Conservation (phyloP, 2,888 invertebrate species). For the Mesopsocus fuscifrons region DNA sequence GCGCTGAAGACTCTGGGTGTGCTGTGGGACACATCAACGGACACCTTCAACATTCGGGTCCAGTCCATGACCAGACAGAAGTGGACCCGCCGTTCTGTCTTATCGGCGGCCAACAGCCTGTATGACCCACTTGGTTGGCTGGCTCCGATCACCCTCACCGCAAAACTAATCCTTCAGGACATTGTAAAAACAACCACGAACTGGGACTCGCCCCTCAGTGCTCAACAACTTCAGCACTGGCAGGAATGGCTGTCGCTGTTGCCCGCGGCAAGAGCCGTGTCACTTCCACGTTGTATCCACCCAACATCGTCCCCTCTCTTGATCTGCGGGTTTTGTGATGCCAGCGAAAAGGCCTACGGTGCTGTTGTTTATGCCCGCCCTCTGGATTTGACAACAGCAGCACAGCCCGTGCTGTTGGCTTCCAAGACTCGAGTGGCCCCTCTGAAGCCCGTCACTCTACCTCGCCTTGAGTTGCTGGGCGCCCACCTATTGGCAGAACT, state of each 20-base stretch:
- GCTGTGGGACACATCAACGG: neutral
- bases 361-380: slow-evolving; percentile 18
- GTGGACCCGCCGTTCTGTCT: slow-evolving; percentile 15
- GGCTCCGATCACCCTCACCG: slow-evolving; percentile 14
- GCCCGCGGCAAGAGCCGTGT: neutral
- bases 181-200: slow-evolving; percentile 15
- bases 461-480: slow-evolving; percentile 19
- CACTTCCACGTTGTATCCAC: slow-evolving; percentile 11
- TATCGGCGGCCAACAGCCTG: slow-evolving; percentile 16
- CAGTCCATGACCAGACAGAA: neutral
- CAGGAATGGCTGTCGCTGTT: slow-evolving; percentile 10
- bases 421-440: slow-evolving; percentile 16
- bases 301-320: no score
- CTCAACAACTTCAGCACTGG: slow-evolving; percentile 11
- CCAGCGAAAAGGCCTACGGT: slow-evolving; percentile 15
- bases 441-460: slow-evolving; percentile 17
- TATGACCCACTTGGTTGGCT: slow-evolving; percentile 18
- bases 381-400: slow-evolving; percentile 10
- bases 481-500: slow-evolving; percentile 18
- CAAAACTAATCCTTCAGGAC: slow-evolving; percentile 16
- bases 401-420: neutral
- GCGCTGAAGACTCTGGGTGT: neutral
- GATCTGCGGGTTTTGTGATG: slow-evolving; percentile 18
- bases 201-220: slow-evolving; percentile 17
- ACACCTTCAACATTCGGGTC: neutral